Conservation (phyloP, 2,113 vertebrate genomes). For the Hiodon tergisus region DNA sequence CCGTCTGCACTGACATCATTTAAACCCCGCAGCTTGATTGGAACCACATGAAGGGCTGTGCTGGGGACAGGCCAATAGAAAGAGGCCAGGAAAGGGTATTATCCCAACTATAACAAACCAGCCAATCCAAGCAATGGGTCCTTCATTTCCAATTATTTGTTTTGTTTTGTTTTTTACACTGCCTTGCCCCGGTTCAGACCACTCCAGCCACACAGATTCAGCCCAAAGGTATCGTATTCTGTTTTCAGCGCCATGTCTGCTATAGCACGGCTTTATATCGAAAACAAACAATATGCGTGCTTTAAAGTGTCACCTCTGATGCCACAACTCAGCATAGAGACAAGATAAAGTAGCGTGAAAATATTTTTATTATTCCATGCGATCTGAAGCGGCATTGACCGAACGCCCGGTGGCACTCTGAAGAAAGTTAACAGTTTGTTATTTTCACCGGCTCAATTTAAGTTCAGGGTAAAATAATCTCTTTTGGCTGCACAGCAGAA, state of each 20-base stretch:
- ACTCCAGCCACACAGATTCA: neutral
- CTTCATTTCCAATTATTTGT: neutral
- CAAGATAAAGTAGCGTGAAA: too few relatives aligned
- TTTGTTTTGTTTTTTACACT: neutral
- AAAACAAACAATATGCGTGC: neutral
- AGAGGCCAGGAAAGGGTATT: neutral
- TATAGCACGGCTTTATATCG: too few relatives aligned
- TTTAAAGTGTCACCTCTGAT: neutral
- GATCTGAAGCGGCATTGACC: neutral
- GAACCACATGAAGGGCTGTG: constrained; percentile 46
- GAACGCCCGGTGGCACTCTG: neutral
- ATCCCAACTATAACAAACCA: neutral
- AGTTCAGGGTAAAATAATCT: constrained; percentile 5
- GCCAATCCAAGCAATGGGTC: neutral
- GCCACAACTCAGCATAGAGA: too few relatives aligned
- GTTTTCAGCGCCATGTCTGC: too few relatives aligned
- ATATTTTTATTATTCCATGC: neutral
- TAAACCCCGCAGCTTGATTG: constrained; percentile 49
- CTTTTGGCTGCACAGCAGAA: constrained; percentile 15
- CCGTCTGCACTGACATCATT: constrained; percentile 50
- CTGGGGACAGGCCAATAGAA: neutral
- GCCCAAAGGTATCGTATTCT: neutral
- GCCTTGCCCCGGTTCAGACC: neutral
- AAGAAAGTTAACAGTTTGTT: neutral
- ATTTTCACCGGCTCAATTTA: neutral